Evolutionary conservation across 2,888 invertebrate genomes (phyloP).

Genomic region (Hirtodrosophila cameraria): DNA sequence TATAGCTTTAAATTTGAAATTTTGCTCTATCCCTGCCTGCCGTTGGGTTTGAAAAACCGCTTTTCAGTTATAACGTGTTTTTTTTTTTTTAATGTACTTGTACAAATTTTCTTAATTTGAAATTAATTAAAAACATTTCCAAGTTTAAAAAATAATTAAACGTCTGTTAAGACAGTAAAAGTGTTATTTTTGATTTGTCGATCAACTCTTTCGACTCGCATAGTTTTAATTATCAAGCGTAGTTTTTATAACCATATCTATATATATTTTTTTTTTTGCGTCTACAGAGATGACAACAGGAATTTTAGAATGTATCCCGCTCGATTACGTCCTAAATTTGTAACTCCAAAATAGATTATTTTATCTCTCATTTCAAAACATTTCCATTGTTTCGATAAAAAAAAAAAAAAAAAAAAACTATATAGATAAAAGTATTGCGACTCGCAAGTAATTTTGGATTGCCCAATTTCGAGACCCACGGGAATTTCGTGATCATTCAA

Average conservation of each 20-base stretch:
- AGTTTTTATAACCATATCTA: neutral
- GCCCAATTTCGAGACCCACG: too few species aligned
- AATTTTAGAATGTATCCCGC: too few species aligned
- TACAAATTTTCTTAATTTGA: neutral
- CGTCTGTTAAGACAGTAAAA: conserved; percentile 4
- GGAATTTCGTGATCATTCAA: too few species aligned
- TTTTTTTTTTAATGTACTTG: neutral
- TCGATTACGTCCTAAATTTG: too few species aligned
- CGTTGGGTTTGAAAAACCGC: conserved; percentile 36
- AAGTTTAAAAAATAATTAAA: neutral
- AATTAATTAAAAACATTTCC: conserved; percentile 9
- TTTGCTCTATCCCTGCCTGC: conserved; percentile 8
- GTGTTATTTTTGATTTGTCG: neutral
- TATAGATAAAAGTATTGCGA: too few species aligned
- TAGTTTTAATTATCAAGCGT: conserved; percentile 15
- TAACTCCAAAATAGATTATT: too few species aligned
- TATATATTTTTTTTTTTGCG: too few species aligned
- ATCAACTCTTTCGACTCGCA: conserved; percentile 39
- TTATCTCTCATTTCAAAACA: too few species aligned
- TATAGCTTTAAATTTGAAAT: neutral
- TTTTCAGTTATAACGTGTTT: neutral
- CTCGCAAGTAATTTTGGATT: too few species aligned
- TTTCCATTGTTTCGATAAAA: too few species aligned
- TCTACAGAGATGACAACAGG: too few species aligned
- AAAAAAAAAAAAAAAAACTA: too few species aligned